A percentile compares a stretch with the other conserved stretches of the same genome.
phyloP scores from a whole-genome alignment of 2,113 vertebrate species.

The Pachycephala philippinensis region DNA sequence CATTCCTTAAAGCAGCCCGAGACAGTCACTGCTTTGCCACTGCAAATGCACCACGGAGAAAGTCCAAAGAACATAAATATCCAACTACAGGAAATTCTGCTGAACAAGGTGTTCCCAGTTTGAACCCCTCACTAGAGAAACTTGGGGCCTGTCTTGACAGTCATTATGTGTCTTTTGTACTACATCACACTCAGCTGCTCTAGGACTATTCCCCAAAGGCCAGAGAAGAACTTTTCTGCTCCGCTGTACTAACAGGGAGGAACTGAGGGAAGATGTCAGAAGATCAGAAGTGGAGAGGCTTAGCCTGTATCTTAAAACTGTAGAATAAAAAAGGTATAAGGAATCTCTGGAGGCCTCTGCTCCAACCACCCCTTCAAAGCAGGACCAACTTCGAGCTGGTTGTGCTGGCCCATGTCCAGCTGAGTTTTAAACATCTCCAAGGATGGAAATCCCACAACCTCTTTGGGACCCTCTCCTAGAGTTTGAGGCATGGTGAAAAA shows the following conservation, averaged over 20 bases:
- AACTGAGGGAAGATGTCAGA: not conserved
- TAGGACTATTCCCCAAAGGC: not conserved
- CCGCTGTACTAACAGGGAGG: not conserved
- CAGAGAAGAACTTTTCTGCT: not conserved
- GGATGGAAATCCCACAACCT: not conserved
- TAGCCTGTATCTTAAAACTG: not conserved
- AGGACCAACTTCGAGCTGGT: not conserved
- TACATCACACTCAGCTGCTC: not conserved
- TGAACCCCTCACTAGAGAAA: not conserved
- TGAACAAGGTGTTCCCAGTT: not conserved
- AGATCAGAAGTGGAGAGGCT: not conserved
- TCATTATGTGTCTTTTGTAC: not conserved
- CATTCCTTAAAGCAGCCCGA: not conserved
- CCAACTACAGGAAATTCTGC: not conserved
- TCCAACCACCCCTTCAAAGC: not conserved
- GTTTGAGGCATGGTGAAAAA: not conserved
- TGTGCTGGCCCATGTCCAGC: not conserved
- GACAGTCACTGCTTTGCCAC: not conserved
- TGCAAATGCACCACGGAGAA: not conserved
- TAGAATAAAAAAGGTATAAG: not conserved
- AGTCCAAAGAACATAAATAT: not conserved
- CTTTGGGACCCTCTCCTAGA: not conserved
- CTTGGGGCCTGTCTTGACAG: not conserved
- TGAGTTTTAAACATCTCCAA: not conserved
- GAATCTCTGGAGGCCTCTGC: not conserved